A percentile compares a stretch with the other conserved stretches of the same genome.
Conservation (phyloP, 1,140 invertebrate species). For the Danaus melanippus region DNA sequence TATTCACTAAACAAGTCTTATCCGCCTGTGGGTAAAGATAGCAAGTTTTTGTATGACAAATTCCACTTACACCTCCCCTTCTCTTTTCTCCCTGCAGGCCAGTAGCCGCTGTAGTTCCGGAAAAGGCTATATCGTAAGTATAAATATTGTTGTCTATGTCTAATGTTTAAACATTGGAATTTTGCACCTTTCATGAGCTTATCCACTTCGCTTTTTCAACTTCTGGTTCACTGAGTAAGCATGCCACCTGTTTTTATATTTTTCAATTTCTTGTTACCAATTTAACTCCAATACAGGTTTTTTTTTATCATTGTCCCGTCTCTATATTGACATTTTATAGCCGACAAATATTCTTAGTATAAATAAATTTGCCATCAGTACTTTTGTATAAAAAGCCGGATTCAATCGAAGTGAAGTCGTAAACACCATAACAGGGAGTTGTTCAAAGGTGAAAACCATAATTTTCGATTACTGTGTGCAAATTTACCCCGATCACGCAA, state of each 20-base stretch:
- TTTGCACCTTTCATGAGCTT: slow-evolving; percentile 26
- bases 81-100: slow-evolving; percentile 77
- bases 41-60: slow-evolving; percentile 29
- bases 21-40: too few relatives aligned
- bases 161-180: slow-evolving; percentile 29
- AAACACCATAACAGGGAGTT: slow-evolving; percentile 25
- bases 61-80: slow-evolving; percentile 69
- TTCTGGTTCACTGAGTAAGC: slow-evolving; percentile 3
- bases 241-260: background rate
- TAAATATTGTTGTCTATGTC: slow-evolving; percentile 60
- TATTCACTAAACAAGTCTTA: too few relatives aligned
- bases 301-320: too few relatives aligned
- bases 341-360: slow-evolving; percentile 7
- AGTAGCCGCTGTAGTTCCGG: slow-evolving; percentile 89
- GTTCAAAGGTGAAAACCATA: slow-evolving; percentile 48
- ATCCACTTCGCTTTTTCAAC: slow-evolving; percentile 14
- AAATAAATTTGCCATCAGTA: background rate
- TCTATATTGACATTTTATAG: slow-evolving; percentile 1
- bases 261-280: background rate
- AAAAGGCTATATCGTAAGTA: slow-evolving; percentile 92
- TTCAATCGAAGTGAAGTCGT: slow-evolving; percentile 3
- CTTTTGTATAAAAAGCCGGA: background rate
- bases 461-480: slow-evolving; percentile 58
- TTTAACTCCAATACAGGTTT: too few relatives aligned
- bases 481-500: slow-evolving; percentile 65